Evolutionary conservation across 2,797 vertebrate species (phyloP).

Genomic region (Clarias laeviceps): DNA sequence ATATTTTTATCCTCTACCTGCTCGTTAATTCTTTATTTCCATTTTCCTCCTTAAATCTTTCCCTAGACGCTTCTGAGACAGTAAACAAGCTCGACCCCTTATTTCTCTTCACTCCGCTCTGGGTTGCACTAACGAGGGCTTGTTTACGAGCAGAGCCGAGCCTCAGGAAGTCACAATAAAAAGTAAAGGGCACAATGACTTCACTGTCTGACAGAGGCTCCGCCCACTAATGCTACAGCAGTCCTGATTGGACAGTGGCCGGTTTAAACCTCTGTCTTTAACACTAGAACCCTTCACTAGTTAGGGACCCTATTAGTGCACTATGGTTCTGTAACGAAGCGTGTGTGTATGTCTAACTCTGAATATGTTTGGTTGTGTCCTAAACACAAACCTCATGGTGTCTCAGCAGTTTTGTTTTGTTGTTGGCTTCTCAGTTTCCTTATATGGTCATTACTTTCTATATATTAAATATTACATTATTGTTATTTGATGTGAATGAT

Average conservation of each 20-base stretch:
- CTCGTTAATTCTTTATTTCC: constrained; percentile 7
- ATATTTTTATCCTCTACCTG: constrained; percentile 4
- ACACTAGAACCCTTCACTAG: not conserved
- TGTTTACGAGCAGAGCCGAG: constrained; percentile 10
- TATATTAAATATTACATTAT: not conserved
- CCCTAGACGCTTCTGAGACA: not conserved
- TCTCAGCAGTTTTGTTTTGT: not conserved
- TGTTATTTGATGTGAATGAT: not conserved
- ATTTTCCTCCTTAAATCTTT: not conserved
- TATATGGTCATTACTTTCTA: not conserved
- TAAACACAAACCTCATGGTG: not conserved
- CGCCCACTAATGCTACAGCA: not conserved
- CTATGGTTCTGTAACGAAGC: not conserved
- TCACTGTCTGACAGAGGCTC: not conserved
- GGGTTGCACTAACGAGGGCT: not conserved
- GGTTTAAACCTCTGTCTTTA: not conserved
- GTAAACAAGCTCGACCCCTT: constrained; percentile 10
- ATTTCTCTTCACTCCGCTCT: not conserved
- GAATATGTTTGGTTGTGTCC: not conserved
- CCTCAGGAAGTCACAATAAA: constrained; percentile 3
- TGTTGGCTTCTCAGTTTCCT: not conserved
- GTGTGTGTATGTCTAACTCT: not conserved
- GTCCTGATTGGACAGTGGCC: not conserved
- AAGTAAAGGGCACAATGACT: constrained; percentile 15
- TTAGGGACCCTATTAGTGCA: not conserved